Evolutionary conservation across 1,140 invertebrate genomes (phyloP).

Genomic region (Bombus terrestris): DNA sequence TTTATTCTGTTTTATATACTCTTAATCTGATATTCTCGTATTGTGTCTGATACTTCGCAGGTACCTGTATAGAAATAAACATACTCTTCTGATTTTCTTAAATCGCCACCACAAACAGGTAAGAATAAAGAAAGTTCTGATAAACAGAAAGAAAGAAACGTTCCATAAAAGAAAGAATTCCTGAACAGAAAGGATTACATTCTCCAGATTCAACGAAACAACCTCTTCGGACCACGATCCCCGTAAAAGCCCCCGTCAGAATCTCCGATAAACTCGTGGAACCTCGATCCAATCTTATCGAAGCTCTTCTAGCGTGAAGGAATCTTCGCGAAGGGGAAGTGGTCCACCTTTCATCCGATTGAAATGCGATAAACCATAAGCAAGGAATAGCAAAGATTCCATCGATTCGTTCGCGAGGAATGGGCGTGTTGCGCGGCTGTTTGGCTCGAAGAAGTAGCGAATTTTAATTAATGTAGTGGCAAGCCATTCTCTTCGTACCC

Average conservation of each 20-base stretch:
- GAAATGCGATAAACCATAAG: constrained; percentile 12
- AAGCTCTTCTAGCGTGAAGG: neutral
- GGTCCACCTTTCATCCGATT: neutral
- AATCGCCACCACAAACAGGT: too few species aligned
- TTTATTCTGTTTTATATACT: too few species aligned
- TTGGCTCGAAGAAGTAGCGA: neutral
- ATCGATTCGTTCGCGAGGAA: constrained; percentile 1
- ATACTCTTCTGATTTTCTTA: too few species aligned
- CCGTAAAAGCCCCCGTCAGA: too few species aligned
- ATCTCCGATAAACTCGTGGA: too few species aligned
- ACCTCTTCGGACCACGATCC: neutral
- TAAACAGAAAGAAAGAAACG: too few species aligned
- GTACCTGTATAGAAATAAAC: too few species aligned
- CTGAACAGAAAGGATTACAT: too few species aligned
- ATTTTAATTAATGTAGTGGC: constrained; percentile 44
- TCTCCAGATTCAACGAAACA: neutral
- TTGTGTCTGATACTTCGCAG: too few species aligned
- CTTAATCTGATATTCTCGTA: too few species aligned
- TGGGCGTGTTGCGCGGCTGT: constrained; percentile 8
- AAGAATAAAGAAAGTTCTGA: too few species aligned
- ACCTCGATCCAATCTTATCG: neutral
- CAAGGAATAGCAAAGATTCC: constrained; percentile 4
- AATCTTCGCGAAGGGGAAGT: constrained; percentile 2
- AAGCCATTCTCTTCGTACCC: neutral
- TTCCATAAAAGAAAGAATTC: too few species aligned